Percentiles rank a stretch among this genome's conserved stretches.
Conservation (phyloP, 2,888 invertebrate species). For the Caenorhabditis drosophilae region DNA sequence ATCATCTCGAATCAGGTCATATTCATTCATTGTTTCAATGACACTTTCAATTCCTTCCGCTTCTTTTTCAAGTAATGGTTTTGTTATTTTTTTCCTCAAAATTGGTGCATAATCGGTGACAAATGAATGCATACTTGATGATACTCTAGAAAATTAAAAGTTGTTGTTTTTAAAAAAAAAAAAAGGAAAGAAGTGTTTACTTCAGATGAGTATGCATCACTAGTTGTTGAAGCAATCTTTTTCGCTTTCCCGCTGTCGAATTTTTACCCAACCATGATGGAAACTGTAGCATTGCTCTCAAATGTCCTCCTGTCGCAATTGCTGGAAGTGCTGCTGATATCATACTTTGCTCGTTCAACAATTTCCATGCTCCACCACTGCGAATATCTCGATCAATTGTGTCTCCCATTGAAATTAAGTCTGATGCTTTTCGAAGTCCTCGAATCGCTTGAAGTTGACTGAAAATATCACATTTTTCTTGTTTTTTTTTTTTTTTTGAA, state of each 20-base stretch:
- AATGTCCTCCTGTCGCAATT: slow-evolving; percentile 81
- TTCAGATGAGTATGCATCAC: slow-evolving; percentile 84
- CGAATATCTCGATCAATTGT: slow-evolving; percentile 83
- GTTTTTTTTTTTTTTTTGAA: background rate
- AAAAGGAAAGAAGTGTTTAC: slow-evolving; percentile 71
- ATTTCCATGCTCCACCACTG: slow-evolving; percentile 78
- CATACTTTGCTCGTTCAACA: slow-evolving; percentile 83
- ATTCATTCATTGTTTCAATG: slow-evolving; percentile 71
- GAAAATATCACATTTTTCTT: slow-evolving; percentile 10
- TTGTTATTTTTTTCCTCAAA: slow-evolving; percentile 79
- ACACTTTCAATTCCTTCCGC: slow-evolving; percentile 54
- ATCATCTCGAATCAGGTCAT: slow-evolving; percentile 88
- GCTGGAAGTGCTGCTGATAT: slow-evolving; percentile 91
- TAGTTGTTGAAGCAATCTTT: slow-evolving; percentile 82
- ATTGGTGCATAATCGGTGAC: slow-evolving; percentile 81
- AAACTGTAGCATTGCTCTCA: slow-evolving; percentile 76
- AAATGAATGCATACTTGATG: slow-evolving; percentile 54
- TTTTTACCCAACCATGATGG: slow-evolving; percentile 96
- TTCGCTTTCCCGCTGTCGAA: slow-evolving; percentile 82
- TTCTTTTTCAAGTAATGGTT: slow-evolving; percentile 77
- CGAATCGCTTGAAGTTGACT: slow-evolving; percentile 74
- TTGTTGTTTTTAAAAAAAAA: background rate
- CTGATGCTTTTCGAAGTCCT: slow-evolving; percentile 81
- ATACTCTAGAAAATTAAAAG: slow-evolving; percentile 46
- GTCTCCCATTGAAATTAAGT: slow-evolving; percentile 86